Base-by-base conservation (phyloP, 92 coral and sea anemone genomes). In the Palythoa grandiflora region DNA sequence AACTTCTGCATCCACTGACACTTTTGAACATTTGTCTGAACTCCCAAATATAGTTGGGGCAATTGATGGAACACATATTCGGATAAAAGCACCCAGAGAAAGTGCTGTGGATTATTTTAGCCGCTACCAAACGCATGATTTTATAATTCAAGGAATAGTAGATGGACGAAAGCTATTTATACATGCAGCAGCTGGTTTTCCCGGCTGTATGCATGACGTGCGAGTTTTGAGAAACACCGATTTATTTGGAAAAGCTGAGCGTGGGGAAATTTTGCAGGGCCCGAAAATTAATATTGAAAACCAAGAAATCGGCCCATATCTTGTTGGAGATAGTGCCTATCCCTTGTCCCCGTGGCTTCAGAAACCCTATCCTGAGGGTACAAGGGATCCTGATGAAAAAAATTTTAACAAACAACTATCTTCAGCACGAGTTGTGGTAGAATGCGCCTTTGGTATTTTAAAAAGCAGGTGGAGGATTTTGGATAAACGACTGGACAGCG, bases 71-170 rank as follows among this genome's bases (percentile, higher is more conserved):
- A 60, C 92, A 57, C 86, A 75, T 75, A 75, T 74, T 66, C 78
- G 74, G 79, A 90, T 90, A 61, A 79, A 77, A 77, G 89, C 83
- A 36, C 92, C 89, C 40, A 90, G 59, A 77, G 89, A 85, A 55
- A 90, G 92, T 61, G 89, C 92, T 37, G 92, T 70, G 70, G 89
- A 85, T 66, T 85, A 78, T 85, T 90, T 90, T 81, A 85, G 92
- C 85, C 84, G 78, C 63, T 89, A 83, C 77, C 84, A 83, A 73
- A 87, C 75, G 88, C 52, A 89, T 68, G 92, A 84, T 77, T 81
- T 83, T 70, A 28, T 83, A 61, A 71, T 89, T 52, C 91, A 89
- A 79, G 88, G 87, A 38, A 80, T 89, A 75, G 92, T 84, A 51
- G 72, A 89, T 84, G 88, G 92, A 75, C 77, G 85, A 83, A 89